phyloP scores from a whole-genome alignment of 2,797 vertebrate genomes.

The Novumbra hubbsi region DNA sequence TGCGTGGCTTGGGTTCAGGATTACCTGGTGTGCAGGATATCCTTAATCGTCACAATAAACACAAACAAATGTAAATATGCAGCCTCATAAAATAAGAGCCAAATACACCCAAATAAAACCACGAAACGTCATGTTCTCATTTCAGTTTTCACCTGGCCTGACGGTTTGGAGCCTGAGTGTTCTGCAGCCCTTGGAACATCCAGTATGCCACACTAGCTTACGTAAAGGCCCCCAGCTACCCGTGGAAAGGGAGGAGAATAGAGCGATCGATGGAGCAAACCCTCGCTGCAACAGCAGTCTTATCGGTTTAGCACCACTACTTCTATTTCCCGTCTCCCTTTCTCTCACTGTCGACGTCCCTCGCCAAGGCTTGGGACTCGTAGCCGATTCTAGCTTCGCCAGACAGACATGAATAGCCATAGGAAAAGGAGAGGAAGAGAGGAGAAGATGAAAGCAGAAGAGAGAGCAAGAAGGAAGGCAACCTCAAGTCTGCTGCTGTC shows the following conservation, averaged over 20 bases:
- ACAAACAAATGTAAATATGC: not conserved
- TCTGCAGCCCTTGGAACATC: slow-evolving; percentile 9
- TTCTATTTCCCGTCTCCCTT: slow-evolving; percentile 36
- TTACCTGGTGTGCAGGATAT: not conserved
- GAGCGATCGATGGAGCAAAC: slow-evolving; percentile 13
- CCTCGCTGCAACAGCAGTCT: slow-evolving; percentile 39
- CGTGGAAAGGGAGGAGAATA: slow-evolving; percentile 12
- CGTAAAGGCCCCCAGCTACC: slow-evolving; percentile 49
- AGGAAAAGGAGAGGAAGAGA: slow-evolving; percentile 24
- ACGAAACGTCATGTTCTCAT: slow-evolving; percentile 31
- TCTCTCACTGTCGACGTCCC: not conserved
- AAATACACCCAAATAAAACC: not conserved
- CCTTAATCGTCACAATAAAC: not conserved
- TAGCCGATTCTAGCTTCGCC: slow-evolving; percentile 30
- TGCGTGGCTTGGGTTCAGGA: not conserved
- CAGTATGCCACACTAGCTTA: slow-evolving; percentile 44
- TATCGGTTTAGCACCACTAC: slow-evolving; percentile 40
- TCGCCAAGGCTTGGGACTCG: slow-evolving; percentile 22
- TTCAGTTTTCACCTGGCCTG: slow-evolving; percentile 40
- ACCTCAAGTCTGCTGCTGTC: not conserved
- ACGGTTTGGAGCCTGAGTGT: slow-evolving; percentile 9
- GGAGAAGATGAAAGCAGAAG: not conserved
- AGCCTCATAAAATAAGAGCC: not conserved
- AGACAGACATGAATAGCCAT: slow-evolving; percentile 22
- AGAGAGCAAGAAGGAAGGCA: slow-evolving; percentile 2